Evolutionary conservation across 2,797 vertebrate genomes (phyloP).

Genomic region (Melopsittacus undulatus): DNA sequence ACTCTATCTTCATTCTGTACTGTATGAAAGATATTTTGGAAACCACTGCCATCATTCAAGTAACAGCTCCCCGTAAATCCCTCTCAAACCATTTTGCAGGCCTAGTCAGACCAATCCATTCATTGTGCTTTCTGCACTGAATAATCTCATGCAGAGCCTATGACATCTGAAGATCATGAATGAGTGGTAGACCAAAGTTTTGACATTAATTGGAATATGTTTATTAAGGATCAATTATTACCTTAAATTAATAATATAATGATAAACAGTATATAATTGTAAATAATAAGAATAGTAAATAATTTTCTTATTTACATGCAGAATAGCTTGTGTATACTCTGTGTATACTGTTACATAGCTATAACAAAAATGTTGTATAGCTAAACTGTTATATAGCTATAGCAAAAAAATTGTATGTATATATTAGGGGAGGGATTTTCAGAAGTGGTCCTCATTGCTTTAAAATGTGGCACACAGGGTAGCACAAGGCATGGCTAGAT

Average conservation of each 20-base stretch:
- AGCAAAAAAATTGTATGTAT: background rate
- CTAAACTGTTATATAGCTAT: background rate
- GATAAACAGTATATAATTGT: background rate
- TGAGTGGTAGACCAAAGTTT: background rate
- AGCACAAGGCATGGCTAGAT: background rate
- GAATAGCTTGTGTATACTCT: background rate
- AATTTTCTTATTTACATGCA: background rate
- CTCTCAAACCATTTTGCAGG: background rate
- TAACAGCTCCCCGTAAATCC: background rate
- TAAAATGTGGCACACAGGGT: background rate
- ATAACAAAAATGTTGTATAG: background rate
- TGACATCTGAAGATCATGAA: background rate
- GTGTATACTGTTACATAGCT: background rate
- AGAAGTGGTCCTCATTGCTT: background rate
- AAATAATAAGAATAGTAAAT: background rate
- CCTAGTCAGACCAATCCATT: background rate
- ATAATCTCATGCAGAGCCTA: background rate
- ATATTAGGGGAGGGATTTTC: background rate
- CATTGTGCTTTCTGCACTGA: background rate
- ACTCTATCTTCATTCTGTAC: background rate
- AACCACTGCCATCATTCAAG: background rate
- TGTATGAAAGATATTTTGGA: background rate
- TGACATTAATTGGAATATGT: background rate
- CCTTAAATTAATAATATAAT: conserved; percentile 28
- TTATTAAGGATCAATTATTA: background rate